Conservation (phyloP, 1,140 invertebrate species). For the Monomorium pharaonis region DNA sequence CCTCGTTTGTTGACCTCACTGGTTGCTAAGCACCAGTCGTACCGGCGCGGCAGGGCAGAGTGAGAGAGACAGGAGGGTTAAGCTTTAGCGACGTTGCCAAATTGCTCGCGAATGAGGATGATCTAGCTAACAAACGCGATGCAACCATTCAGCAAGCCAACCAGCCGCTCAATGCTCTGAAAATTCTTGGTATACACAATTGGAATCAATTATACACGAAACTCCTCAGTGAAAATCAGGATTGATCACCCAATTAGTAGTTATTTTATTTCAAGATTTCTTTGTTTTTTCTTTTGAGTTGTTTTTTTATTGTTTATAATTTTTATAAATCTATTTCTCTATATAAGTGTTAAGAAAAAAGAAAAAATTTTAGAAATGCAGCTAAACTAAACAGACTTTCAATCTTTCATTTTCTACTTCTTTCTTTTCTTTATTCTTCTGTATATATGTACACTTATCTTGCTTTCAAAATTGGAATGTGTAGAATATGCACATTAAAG, state of each 20-base stretch:
- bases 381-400: too few relatives aligned
- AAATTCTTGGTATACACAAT: constrained; percentile 9
- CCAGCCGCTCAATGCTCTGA: constrained; percentile 1
- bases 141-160: neutral
- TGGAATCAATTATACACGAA: constrained; percentile 9
- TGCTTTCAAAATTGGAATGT: too few relatives aligned
- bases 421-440: too few relatives aligned
- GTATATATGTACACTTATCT: too few relatives aligned
- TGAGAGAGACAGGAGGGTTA: constrained; percentile 21
- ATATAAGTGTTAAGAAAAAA: neutral
- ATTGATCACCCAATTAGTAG: neutral
- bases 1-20: constrained; percentile 74
- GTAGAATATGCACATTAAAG: too few relatives aligned
- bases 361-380: too few relatives aligned
- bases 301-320: neutral
- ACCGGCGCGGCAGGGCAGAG: neutral
- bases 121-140: constrained; percentile 16
- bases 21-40: constrained; percentile 69
- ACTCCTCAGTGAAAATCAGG: too few relatives aligned
- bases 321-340: neutral
- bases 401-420: too few relatives aligned
- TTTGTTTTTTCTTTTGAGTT: neutral
- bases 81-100: constrained; percentile 70
- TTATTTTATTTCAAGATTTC: neutral
- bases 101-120: neutral